Evolutionary conservation across 2,797 vertebrate species (phyloP).

Genomic region (Pogonophryne albipinna): DNA sequence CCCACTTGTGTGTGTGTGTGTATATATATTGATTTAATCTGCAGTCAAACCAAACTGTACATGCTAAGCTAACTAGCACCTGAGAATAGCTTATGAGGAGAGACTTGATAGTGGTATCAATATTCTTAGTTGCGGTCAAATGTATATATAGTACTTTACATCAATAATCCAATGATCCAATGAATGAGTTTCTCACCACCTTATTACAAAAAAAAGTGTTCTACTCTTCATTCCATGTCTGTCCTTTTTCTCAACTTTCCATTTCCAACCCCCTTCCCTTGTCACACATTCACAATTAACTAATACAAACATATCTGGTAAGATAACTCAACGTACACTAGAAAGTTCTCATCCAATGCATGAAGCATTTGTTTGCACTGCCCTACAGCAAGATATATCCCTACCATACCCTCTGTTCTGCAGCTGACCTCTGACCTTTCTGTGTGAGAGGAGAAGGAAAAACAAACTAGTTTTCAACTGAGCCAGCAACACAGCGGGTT

Average conservation of each 20-base stretch:
- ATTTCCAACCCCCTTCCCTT: too few relatives aligned
- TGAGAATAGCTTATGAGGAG: not conserved
- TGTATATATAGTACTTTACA: too few relatives aligned
- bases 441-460: not conserved
- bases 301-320: too few relatives aligned
- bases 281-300: too few relatives aligned
- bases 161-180: too few relatives aligned
- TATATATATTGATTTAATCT: not conserved
- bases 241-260: too few relatives aligned
- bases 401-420: not conserved
- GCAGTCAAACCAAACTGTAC: not conserved
- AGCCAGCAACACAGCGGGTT: not conserved
- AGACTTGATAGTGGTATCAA: not conserved
- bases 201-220: too few relatives aligned
- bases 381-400: not conserved
- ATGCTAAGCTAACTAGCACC: not conserved
- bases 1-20: not conserved
- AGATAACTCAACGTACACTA: too few relatives aligned
- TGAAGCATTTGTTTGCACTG: not conserved
- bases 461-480: not conserved
- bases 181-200: too few relatives aligned
- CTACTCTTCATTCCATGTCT: too few relatives aligned
- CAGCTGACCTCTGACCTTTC: conserved; percentile 10
- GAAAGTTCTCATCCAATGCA: not conserved
- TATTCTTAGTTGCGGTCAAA: too few relatives aligned